Base-by-base conservation (phyloP, 2,797 vertebrate genomes). In the Parauchenoglanis ngamensis region DNA sequence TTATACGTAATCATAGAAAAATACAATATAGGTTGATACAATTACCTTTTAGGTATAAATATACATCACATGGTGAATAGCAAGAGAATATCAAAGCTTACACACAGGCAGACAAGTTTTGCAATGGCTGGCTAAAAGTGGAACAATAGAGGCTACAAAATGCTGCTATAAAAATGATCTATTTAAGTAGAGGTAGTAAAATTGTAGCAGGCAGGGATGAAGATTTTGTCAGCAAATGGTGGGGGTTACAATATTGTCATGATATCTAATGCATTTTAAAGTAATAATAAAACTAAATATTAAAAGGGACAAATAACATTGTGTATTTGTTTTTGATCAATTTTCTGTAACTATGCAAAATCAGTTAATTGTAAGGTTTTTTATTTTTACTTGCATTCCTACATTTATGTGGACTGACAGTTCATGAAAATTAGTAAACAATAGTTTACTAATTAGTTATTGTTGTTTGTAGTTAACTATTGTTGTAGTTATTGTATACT, bases 1-100 rank as follows among this genome's bases (percentile, higher is more conserved):
- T 95, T 93, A 93, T 87, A 88, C 94, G 86, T 44, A 28, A 88
- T 92, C 91, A 92, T 94, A 94, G 90, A 95, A 94, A 95, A 95
- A 94, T 92, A 93, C 92, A 46, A 75, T 86, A 54, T 35, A 75
- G 61, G 6, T 57, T 76, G 25, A 67, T 84, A 40, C 63, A 72
- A 12, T 85, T 59, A 46, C 35, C 35, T 59, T 84, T 49, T 46
- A 40, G 17, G 28, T 59, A 87, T n/a, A 65, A 77, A 63, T 46
- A 15, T 67, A 83, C 72, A 84, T 63, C 19, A 54, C 35, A 54
- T 46, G 31, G 12, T 49, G 44, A 85, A 61, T 40, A 54, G n/a
- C n/a, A 67, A 52, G 44, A 31, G 70, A 61, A 52, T 63, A 87
- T 63, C 44, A 57, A 40, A 46, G 13, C 31, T 76, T 23, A 56